A percentile compares a stretch with the other conserved stretches of the same genome.
phyloP scores from a whole-genome alignment of 2,797 vertebrate genomes.

The Lithobates sylvaticus region DNA sequence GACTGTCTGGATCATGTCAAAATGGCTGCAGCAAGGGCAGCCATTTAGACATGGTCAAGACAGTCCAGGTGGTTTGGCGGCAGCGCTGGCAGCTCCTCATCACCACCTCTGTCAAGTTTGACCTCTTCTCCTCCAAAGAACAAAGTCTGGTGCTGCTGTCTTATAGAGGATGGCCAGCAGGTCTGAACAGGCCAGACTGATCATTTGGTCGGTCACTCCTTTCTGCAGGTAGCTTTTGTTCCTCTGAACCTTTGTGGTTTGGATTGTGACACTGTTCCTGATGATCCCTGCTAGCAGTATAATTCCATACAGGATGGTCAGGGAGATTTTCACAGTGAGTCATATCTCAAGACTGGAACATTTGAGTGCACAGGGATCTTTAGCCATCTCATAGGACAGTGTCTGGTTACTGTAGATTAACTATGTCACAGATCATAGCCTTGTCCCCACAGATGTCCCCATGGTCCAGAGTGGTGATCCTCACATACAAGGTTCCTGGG shows the following conservation, averaged over 20 bases:
- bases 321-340: slow-evolving; percentile 81
- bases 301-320: slow-evolving; percentile 81
- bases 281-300: slow-evolving; percentile 87
- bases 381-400: background rate
- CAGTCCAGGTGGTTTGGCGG: too few species aligned
- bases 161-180: slow-evolving; percentile 85
- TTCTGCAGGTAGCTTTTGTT: slow-evolving; percentile 93
- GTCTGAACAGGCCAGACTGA: slow-evolving; percentile 93
- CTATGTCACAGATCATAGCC: background rate
- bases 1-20: too few species aligned
- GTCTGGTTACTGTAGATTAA: background rate
- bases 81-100: too few species aligned
- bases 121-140: too few species aligned
- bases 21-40: too few species aligned
- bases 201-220: slow-evolving; percentile 92
- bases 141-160: too few species aligned
- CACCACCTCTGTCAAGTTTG: too few species aligned
- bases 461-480: too few species aligned
- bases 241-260: slow-evolving; percentile 81
- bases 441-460: too few species aligned
- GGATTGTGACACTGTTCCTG: slow-evolving; percentile 91
- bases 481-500: too few species aligned
- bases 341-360: slow-evolving; percentile 81
- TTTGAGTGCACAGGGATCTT: slow-evolving; percentile 71
- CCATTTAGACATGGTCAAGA: too few species aligned